Percentiles rank a stretch among this genome's conserved stretches.
phyloP scores from a whole-genome alignment of 2,797 vertebrate genomes.

The Loriculus beryllinus region DNA sequence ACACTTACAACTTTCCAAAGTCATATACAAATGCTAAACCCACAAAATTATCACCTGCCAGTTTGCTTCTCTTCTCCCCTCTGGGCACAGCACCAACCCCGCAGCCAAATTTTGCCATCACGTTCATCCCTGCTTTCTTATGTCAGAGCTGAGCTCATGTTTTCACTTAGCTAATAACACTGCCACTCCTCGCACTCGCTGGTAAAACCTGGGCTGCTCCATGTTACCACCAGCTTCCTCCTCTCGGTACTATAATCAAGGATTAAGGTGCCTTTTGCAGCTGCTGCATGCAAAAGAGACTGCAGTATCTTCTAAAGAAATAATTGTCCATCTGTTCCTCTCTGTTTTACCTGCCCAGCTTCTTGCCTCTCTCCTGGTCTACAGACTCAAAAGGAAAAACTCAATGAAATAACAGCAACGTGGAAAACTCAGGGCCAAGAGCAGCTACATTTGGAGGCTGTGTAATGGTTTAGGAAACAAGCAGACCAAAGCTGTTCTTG shows the following conservation, averaged over 20 bases:
- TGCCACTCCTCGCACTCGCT: background rate
- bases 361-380: background rate
- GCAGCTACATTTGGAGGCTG: background rate
- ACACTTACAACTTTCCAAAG: background rate
- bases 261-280: slow-evolving; percentile 11
- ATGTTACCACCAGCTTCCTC: background rate
- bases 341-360: background rate
- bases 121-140: background rate
- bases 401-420: background rate
- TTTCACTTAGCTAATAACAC: background rate
- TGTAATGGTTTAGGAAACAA: background rate
- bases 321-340: background rate
- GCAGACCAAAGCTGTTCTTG: background rate
- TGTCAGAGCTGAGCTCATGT: background rate
- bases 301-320: background rate
- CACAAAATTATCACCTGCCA: background rate
- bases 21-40: background rate
- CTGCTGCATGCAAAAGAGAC: background rate
- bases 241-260: background rate
- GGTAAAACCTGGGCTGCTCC: background rate
- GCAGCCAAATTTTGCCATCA: background rate
- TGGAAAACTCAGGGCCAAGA: background rate
- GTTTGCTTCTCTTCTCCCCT: background rate
- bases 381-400: background rate
- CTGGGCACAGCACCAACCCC: background rate